Percentiles rank a stretch among this genome's conserved stretches.
phyloP scores from a whole-genome alignment of 2,797 vertebrate species.

The Oryzias sinensis region DNA sequence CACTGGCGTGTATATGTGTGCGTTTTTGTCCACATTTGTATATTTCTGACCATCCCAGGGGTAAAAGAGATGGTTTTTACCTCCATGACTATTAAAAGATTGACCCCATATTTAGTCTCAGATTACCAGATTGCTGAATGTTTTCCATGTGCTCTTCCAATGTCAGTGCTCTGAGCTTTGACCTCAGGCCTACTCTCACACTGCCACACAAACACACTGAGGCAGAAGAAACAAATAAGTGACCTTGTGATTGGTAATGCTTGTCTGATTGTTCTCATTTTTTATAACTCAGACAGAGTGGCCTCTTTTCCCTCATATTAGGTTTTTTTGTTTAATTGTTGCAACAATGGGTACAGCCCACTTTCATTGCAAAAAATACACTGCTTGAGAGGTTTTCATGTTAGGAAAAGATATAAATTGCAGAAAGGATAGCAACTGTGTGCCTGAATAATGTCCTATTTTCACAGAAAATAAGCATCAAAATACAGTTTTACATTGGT shows the following conservation, averaged over 20 bases:
- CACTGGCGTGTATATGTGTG: conserved; percentile 9
- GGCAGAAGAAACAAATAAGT: conserved; percentile 36
- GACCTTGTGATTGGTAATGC: conserved; percentile 57
- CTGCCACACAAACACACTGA: conserved; percentile 33
- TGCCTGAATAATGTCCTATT: too few species aligned
- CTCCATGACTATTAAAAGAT: conserved; percentile 51
- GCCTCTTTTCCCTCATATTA: conserved; percentile 30
- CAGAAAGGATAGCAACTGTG: too few species aligned
- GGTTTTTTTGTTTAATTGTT: conserved; percentile 34
- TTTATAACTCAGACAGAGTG: conserved; percentile 29
- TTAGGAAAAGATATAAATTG: neutral
- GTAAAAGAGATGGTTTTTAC: conserved; percentile 62
- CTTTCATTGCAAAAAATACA: conserved; percentile 20
- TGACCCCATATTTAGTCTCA: conserved; percentile 60
- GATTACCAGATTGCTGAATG: conserved; percentile 62
- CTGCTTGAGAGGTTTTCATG: neutral
- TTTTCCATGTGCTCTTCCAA: conserved; percentile 54
- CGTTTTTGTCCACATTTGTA: conserved; percentile 16
- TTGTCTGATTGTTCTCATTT: conserved; percentile 47
- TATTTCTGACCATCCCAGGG: conserved; percentile 49
- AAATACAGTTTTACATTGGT: too few species aligned
- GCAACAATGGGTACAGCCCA: conserved; percentile 28
- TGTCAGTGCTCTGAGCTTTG: conserved; percentile 18
- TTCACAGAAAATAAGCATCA: too few species aligned
- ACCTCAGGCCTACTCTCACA: conserved; percentile 24